phyloP scores from a whole-genome alignment of 2,797 vertebrate genomes.

The Siniperca obscura region DNA sequence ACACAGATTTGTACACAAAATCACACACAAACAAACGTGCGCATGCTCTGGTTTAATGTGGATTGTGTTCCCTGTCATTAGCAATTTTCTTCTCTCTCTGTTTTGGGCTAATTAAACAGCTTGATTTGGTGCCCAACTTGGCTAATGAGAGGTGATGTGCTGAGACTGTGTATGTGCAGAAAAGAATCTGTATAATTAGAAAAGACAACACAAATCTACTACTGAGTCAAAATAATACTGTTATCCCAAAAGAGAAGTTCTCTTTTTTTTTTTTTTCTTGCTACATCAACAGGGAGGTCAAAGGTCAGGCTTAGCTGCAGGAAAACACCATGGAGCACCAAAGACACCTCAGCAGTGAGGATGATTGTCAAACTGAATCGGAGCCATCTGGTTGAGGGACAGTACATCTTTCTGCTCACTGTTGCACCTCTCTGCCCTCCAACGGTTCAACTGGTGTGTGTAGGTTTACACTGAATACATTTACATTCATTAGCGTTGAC shows the following conservation, averaged over 20 bases:
- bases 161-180: slow-evolving; percentile 56
- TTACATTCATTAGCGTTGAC: slow-evolving; percentile 71
- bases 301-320: slow-evolving; percentile 22
- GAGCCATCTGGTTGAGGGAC: slow-evolving; percentile 16
- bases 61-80: slow-evolving; percentile 63
- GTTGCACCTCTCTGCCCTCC: slow-evolving; percentile 39
- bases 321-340: not conserved
- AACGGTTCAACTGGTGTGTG: slow-evolving; percentile 51
- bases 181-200: slow-evolving; percentile 59
- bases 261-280: not conserved
- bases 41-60: slow-evolving; percentile 42
- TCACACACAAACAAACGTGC: slow-evolving; percentile 1
- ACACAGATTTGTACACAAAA: slow-evolving; percentile 15
- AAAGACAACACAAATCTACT: slow-evolving; percentile 63
- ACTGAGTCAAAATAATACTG: slow-evolving; percentile 41
- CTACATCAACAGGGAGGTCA: slow-evolving; percentile 17
- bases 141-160: slow-evolving; percentile 70
- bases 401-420: slow-evolving; percentile 2
- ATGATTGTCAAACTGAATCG: slow-evolving; percentile 2
- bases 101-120: slow-evolving; percentile 71
- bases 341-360: not conserved
- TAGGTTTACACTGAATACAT: slow-evolving; percentile 62
- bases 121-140: slow-evolving; percentile 65
- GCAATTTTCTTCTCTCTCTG: slow-evolving; percentile 61
- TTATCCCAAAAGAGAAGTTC: not conserved